A percentile compares a stretch with the other conserved stretches of the same genome.
Evolutionary conservation across 2,888 invertebrate genomes (phyloP).

Genomic region (Galeruca laticollis): DNA sequence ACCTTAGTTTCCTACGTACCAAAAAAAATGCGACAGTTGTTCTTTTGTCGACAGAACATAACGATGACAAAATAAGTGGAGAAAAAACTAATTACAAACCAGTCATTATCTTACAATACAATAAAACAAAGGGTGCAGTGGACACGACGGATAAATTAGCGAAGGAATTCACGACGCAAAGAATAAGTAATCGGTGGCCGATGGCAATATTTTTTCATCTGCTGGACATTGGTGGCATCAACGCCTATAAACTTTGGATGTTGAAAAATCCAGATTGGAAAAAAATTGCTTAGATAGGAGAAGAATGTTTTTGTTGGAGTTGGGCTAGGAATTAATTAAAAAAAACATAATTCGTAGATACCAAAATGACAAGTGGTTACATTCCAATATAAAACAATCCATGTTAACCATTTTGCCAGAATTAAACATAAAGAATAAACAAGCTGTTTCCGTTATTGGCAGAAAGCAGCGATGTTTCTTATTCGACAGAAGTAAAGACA

Average conservation of each 20-base stretch:
- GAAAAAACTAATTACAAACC: constrained; percentile 41
- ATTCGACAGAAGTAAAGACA: too few species aligned
- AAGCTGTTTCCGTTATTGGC: too few species aligned
- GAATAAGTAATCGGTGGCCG: constrained; percentile 43
- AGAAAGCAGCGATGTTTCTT: too few species aligned
- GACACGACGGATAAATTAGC: constrained; percentile 46
- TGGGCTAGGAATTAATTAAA: too few species aligned
- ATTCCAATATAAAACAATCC: too few species aligned
- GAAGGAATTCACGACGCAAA: constrained; percentile 39
- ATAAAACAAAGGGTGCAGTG: constrained; percentile 32
- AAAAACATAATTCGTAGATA: too few species aligned
- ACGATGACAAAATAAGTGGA: constrained; percentile 37
- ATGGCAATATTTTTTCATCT: constrained; percentile 25
- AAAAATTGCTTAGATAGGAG: constrained; percentile 35
- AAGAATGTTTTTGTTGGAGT: constrained; percentile 16
- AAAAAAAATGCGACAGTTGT: too few species aligned
- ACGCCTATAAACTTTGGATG: constrained; percentile 26
- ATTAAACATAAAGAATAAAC: too few species aligned
- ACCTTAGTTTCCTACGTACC: too few species aligned
- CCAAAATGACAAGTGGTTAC: too few species aligned
- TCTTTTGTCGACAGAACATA: too few species aligned
- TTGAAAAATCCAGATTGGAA: constrained; percentile 34
- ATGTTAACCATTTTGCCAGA: too few species aligned
- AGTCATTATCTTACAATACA: constrained; percentile 44
- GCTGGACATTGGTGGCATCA: constrained; percentile 44